These are phyloP conservation scores for Cinclus mexicanus DNA, from an alignment of 2,113 vertebrate species.

Conservation along the genomic window DNA sequence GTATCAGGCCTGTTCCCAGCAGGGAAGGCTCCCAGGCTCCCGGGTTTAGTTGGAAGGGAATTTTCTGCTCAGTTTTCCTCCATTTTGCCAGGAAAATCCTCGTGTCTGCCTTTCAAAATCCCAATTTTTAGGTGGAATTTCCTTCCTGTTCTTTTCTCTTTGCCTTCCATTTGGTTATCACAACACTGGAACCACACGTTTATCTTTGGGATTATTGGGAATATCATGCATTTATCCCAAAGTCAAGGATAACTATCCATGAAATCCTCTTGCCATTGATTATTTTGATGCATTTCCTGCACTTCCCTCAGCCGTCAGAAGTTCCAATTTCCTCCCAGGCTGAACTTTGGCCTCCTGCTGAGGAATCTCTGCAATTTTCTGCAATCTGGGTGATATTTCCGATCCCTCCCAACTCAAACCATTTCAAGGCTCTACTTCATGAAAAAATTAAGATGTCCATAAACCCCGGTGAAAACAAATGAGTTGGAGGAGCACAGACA, in stretches of 20 bases:
- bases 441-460: background rate
- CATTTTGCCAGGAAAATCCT: background rate
- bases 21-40: background rate
- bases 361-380: background rate
- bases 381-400: fast-evolving
- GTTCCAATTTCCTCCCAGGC: background rate
- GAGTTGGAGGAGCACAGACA: background rate
- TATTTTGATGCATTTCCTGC: background rate
- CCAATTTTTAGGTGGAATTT: background rate
- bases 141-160: background rate
- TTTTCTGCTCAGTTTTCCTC: background rate
- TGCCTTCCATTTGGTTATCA: background rate
- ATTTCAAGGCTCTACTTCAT: background rate
- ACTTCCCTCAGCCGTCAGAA: background rate
- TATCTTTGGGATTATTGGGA: background rate
- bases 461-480: background rate
- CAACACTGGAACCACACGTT: background rate
- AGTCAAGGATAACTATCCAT: background rate
- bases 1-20: background rate
- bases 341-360: background rate
- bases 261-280: background rate
- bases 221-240: background rate
- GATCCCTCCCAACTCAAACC: background rate
- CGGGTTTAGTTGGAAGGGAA: background rate
- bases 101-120: background rate